Base-by-base conservation (phyloP, 2,888 invertebrate genomes). In the Pegoplata infirma region DNA sequence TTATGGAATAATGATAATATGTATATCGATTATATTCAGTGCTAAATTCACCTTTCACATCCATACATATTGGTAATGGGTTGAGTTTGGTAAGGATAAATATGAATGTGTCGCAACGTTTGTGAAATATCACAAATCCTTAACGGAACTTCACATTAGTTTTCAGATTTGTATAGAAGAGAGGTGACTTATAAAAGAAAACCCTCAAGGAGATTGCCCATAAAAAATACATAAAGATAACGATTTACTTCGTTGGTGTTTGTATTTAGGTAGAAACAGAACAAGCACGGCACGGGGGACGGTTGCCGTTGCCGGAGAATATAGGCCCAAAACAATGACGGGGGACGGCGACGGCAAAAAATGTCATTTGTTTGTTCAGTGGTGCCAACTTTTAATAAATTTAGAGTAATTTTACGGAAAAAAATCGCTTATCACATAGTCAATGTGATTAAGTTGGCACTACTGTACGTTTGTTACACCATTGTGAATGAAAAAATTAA, bases 191-290 rank as follows among this genome's bases (percentile, higher is more conserved):
- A 82, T 82, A 84, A 19, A 49, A 36, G 47, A 47, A 63, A 36
- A 16, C 63, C 82, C 86, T 86, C 84, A 84, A 86, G 86, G 86
- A 86, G 87, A 86, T 86, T 86, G 86, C 84, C 86, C 87, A 86
- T 86, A 86, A 86, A 86, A 86, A 86, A 85, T 86, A 85, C 85
- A 86, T 86, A 86, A 86, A 86, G 86, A 86, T 86, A 85, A 83
- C 86, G 84, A 86, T 86, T 86, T 86, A 86, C 85, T 83, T 63
- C 14, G 47, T 47, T 17, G 47, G 23, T 28, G 63, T 47, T 21
- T 44, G 14, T 46, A 25, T 46, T 23, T n/a, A n/a, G n/a, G n/a
- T n/a, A n/a, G n/a, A n/a, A n/a, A n/a, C n/a, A n/a, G n/a, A n/a
- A n/a, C n/a, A n/a, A n/a, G n/a, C n/a, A n/a, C n/a, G n/a, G n/a